phyloP scores from a whole-genome alignment of 2,113 vertebrate species.

The Dinomys branickii region DNA sequence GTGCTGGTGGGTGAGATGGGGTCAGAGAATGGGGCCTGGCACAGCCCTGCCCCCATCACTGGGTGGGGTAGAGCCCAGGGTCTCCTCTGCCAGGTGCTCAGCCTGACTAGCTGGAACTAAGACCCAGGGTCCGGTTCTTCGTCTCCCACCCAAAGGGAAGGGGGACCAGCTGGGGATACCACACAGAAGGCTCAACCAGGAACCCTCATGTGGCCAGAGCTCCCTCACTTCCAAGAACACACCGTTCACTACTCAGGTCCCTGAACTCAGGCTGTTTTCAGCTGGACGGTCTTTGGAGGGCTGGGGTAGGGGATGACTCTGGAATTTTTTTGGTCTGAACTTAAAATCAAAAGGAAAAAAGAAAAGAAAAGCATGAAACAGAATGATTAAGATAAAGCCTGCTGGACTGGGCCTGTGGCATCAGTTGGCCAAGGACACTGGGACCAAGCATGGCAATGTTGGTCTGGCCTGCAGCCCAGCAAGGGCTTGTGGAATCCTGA shows the following conservation, averaged over 20 bases:
- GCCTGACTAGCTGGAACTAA: neutral
- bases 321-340: slow-evolving; percentile 92
- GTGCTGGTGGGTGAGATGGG: slow-evolving; percentile 86
- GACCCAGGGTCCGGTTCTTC: neutral
- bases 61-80: neutral
- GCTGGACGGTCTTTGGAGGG: slow-evolving; percentile 54
- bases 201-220: fast-evolving
- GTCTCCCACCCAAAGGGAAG: neutral
- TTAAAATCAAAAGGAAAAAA: slow-evolving; percentile 83
- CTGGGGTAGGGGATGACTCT: neutral
- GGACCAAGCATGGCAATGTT: neutral
- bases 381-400: slow-evolving; percentile 76
- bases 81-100: slow-evolving; percentile 53
- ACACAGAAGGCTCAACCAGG: neutral
- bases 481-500: neutral
- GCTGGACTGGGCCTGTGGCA: neutral
- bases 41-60: neutral
- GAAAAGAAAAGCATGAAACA: slow-evolving; percentile 86
- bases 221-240: slow-evolving; percentile 19
- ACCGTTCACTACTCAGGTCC: neutral
- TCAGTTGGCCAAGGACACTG: neutral
- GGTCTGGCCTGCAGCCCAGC: neutral
- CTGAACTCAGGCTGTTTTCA: slow-evolving; percentile 65
- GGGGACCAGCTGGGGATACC: neutral
- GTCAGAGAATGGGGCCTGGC: neutral